Conservation (phyloP, 1,140 invertebrate species). For the Papilio xuthus region DNA sequence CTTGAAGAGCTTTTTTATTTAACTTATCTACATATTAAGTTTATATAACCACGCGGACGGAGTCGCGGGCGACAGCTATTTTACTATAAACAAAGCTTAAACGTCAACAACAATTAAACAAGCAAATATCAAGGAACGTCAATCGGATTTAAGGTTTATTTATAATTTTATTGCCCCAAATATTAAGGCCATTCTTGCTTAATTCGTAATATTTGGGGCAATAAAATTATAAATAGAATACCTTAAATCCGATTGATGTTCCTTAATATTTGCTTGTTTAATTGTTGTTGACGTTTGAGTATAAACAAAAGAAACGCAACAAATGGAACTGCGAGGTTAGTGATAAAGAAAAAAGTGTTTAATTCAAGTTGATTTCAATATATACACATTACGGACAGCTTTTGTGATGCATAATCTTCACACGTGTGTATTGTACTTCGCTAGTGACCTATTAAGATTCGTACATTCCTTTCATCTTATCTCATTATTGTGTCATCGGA, state of each 20-base stretch:
- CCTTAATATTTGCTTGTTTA: background rate
- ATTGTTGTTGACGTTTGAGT: background rate
- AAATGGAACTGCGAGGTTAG: no score
- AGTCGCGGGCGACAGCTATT: no score
- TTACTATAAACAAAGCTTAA: background rate
- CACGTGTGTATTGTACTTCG: background rate
- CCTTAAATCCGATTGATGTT: background rate
- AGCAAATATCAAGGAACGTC: background rate
- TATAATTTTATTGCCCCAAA: no score
- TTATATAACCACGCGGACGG: no score
- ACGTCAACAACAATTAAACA: background rate
- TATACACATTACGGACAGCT: background rate
- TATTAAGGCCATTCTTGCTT: background rate
- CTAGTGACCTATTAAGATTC: background rate
- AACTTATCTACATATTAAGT: no score
- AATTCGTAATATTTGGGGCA: no score
- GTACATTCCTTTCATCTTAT: background rate
- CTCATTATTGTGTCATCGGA: conserved; percentile 9
- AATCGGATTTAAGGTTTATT: background rate
- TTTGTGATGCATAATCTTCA: background rate
- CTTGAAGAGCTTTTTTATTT: no score
- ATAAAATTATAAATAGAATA: background rate
- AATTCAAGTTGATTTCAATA: no score
- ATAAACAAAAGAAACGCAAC: background rate
- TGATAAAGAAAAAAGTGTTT: no score